Evolutionary conservation across 2,797 vertebrate species (phyloP).

Genomic region (Microctenopoma steveboyesi): DNA sequence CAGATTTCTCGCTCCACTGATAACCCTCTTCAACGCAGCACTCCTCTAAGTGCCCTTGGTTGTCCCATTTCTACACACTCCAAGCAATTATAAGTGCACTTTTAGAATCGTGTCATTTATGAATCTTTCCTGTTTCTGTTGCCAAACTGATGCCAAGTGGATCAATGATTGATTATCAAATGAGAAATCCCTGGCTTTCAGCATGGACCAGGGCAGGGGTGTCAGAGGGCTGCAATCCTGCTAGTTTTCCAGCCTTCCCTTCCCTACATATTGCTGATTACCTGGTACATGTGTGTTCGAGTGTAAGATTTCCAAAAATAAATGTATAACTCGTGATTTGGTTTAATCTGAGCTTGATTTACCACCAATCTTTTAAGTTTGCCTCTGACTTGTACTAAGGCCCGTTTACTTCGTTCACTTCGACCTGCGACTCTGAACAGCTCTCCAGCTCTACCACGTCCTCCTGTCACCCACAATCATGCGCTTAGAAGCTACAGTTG

Average conservation of each 20-base stretch:
- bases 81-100: constrained; percentile 37
- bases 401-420: neutral
- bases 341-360: neutral
- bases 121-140: constrained; percentile 21
- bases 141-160: constrained; percentile 23
- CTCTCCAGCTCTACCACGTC: neutral
- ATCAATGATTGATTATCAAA: constrained; percentile 51
- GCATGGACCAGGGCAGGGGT: neutral
- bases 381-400: neutral
- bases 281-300: no score
- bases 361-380: neutral
- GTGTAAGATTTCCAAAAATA: neutral
- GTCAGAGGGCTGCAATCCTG: no score
- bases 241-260: no score
- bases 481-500: neutral
- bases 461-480: neutral
- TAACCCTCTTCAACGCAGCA: constrained; percentile 50
- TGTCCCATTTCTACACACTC: constrained; percentile 52
- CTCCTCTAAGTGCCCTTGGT: constrained; percentile 77
- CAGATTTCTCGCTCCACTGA: constrained; percentile 79
- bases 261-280: no score
- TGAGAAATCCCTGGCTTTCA: constrained; percentile 43
- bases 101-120: constrained; percentile 42
- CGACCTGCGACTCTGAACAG: neutral
- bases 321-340: neutral